These are phyloP conservation scores for Sphenodon punctatus DNA, from an alignment of 2,797 vertebrate genomes.

Conservation along the genomic window DNA sequence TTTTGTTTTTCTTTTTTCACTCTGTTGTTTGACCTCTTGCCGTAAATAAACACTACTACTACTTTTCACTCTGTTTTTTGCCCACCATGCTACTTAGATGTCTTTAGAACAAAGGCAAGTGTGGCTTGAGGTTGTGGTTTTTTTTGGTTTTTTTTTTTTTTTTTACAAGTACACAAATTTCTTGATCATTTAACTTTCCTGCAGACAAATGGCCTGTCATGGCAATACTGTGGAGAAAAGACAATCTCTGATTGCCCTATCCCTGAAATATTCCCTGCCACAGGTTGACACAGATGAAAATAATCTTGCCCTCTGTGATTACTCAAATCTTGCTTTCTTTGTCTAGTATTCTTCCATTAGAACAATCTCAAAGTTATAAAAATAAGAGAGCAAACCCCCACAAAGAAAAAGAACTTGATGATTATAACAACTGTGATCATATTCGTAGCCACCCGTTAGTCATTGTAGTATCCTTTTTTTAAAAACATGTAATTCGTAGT, in stretches of 20 bases:
- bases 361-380: not conserved
- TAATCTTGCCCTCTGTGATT: not conserved
- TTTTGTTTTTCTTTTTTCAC: not conserved
- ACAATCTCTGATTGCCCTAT: too few relatives aligned
- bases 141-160: too few relatives aligned
- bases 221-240: not conserved
- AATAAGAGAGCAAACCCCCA: not conserved
- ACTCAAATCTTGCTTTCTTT: not conserved
- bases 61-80: not conserved
- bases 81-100: not conserved
- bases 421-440: not conserved
- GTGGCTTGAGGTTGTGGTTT: slow-evolving; percentile 54
- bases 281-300: not conserved
- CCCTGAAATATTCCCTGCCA: too few relatives aligned
- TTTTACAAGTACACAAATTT: slow-evolving; percentile 25
- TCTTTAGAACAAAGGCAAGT: slow-evolving; percentile 18
- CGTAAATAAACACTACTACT: too few relatives aligned
- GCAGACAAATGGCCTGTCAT: not conserved
- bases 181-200: slow-evolving; percentile 29
- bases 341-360: not conserved
- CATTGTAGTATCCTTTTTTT: not conserved
- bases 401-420: not conserved
- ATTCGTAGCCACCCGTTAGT: not conserved
- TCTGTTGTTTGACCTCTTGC: too few relatives aligned
- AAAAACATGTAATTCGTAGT: not conserved